Percentiles rank a stretch among this genome's conserved stretches.
These are phyloP conservation scores for Stigmatopora nigra DNA, from an alignment of 2,113 vertebrate species.

Conservation along the genomic window DNA sequence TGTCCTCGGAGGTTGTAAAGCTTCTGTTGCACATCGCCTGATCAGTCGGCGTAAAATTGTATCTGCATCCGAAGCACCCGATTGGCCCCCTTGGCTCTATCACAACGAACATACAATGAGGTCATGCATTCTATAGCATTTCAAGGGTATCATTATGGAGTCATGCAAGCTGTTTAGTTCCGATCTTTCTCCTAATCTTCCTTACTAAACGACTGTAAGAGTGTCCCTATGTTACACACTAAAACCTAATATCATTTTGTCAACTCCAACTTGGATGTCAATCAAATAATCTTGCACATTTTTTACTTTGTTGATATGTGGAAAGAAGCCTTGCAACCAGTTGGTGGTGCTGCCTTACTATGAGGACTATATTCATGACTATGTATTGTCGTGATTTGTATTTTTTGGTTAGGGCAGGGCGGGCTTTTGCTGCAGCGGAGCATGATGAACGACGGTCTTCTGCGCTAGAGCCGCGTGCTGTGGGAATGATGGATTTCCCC, in stretches of 20 bases:
- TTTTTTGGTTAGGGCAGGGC: conserved; percentile 55
- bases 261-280: conserved; percentile 9
- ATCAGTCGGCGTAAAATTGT: neutral
- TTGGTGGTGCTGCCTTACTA: conserved; percentile 21
- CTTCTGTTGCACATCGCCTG: neutral
- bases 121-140: neutral
- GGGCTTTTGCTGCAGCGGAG: conserved; percentile 64
- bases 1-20: neutral
- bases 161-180: conserved; percentile 25
- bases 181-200: conserved; percentile 14
- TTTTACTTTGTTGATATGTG: neutral
- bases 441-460: conserved; percentile 71
- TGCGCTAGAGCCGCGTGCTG: conserved; percentile 74
- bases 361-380: neutral
- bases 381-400: conserved; percentile 21
- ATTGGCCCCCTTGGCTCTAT: neutral
- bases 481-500: conserved; percentile 89
- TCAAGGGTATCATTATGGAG: neutral
- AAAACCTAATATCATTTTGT: neutral
- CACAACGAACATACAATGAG: neutral
- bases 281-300: neutral
- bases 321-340: conserved; percentile 2
- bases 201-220: conserved; percentile 16
- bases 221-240: neutral
- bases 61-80: neutral